Evolutionary conservation across 2,888 invertebrate species (phyloP), one percentile per base, ranked within the genome.

Genomic region (Calephelis perditalis): DNA sequence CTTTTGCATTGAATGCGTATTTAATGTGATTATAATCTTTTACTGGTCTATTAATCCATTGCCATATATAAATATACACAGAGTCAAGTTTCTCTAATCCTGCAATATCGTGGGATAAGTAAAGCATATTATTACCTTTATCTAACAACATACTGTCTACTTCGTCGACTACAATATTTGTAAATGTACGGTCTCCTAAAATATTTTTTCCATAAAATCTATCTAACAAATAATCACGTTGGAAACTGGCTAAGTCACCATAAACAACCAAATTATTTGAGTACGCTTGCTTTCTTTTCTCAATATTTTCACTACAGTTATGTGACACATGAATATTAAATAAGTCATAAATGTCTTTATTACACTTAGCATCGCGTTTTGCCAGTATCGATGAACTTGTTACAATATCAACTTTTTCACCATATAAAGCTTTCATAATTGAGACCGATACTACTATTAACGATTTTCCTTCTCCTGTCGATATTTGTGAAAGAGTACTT

Each of bases 91-190:
- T 60, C 46, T 60, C 60, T 47, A 60, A 60, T 15, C 60, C 60
- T 4, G 60, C 60, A 3, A 60, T 60, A 40, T 60, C 60, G 47
- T 60, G 60, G 37, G 60, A 60, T 47, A 60, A 60, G 35, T 60
- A 60, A 60, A 56, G 46, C 46, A 46, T 60, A 56, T 60, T 60
- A 47, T 60, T 60, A n/a, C 60, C 60, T 56, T 60, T 60, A 47
- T 60, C 60, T 47, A 60, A 45, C 37, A 60, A 46, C 60, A 60
- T 60, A 12, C 60, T 60, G 40, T 60, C 60, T 7, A 60, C 60
- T 56, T 60, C 60, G 40, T 60, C 60, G 8, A 60, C 56, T 37
- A 60, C 46, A 40, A 60, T 56, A 56, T 60, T 60, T 37, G 26
- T 47, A 5, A 60, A 60, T 44, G 55, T 56, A 8, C 56, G 56